Percentiles rank a stretch among this genome's conserved stretches.
Evolutionary conservation across 53 echinoderm and acorn worm species (phyloP).

Genomic region (Zoroaster sp.): DNA sequence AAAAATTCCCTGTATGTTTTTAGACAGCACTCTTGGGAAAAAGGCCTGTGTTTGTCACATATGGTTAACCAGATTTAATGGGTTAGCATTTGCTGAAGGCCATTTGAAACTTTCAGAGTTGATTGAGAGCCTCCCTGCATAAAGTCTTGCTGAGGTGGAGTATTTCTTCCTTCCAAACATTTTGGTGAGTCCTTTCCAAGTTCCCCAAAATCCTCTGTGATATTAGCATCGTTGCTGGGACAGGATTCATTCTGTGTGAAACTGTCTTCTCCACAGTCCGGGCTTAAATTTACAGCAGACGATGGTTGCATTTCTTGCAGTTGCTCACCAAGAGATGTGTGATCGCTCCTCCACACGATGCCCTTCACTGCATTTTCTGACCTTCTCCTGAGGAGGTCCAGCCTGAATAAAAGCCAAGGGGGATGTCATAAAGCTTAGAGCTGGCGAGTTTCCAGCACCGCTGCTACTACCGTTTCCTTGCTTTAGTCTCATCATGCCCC

Average conservation of each 20-base stretch:
- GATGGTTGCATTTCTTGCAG: background rate
- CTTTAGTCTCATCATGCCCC: constrained; percentile 16
- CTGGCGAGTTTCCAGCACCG: background rate
- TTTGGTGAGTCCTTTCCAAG: background rate
- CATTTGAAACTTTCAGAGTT: background rate
- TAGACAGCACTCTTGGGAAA: too few species aligned
- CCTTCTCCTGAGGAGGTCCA: background rate
- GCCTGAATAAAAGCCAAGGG: constrained; percentile 33
- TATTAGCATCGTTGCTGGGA: background rate
- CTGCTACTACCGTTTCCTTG: background rate
- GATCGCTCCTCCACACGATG: background rate
- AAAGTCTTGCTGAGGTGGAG: background rate
- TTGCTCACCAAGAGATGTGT: background rate
- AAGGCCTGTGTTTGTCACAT: too few species aligned
- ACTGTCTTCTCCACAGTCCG: background rate
- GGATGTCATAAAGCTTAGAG: background rate
- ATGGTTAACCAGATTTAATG: too few species aligned
- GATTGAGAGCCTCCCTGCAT: background rate
- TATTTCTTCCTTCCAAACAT: background rate
- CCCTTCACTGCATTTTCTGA: background rate
- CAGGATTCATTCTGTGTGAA: background rate
- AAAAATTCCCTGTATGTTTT: too few species aligned
- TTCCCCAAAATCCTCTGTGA: background rate
- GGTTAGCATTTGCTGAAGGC: too few species aligned
- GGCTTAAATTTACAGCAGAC: background rate